Conservation (phyloP, 35 echinoderm and acorn worm genomes). For the Patiria miniata region DNA sequence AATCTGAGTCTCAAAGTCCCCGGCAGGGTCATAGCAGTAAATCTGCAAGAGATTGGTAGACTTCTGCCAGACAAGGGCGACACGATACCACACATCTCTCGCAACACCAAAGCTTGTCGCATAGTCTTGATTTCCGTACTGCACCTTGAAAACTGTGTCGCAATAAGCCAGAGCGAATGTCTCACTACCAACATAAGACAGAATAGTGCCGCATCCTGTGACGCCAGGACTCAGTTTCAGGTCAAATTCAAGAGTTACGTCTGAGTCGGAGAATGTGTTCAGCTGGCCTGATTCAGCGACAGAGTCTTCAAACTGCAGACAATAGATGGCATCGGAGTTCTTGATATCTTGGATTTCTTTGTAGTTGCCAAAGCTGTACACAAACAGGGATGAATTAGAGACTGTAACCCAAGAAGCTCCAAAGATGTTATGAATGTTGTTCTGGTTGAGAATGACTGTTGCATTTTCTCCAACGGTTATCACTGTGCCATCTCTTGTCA, state of each 20-base stretch:
- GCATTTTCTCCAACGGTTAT: constrained; percentile 34
- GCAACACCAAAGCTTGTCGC: constrained; percentile 34
- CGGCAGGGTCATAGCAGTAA: constrained; percentile 50
- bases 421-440: constrained; percentile 67
- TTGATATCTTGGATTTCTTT: constrained; percentile 54
- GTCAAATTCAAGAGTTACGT: constrained; percentile 82
- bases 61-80: constrained; percentile 68
- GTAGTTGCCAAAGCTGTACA: constrained; percentile 57
- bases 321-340: constrained; percentile 70
- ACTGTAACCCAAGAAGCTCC: constrained; percentile 53
- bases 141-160: constrained; percentile 41
- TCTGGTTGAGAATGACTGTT: constrained; percentile 49
- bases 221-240: constrained; percentile 14
- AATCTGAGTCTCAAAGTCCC: constrained; percentile 29
- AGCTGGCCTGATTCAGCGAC: constrained; percentile 36
- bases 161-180: constrained; percentile 53
- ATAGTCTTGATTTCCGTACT: constrained; percentile 12
- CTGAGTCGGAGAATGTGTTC: constrained; percentile 73
- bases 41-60: constrained; percentile 37
- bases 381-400: constrained; percentile 48
- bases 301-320: constrained; percentile 75
- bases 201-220: constrained; percentile 48
- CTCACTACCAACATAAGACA: constrained; percentile 62
- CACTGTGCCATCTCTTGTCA: constrained; percentile 44
- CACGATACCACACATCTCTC: constrained; percentile 71